Evolutionary conservation across 2,113 vertebrate species (phyloP), one percentile per base, ranked within the genome.

Genomic region (Labeo catla): DNA sequence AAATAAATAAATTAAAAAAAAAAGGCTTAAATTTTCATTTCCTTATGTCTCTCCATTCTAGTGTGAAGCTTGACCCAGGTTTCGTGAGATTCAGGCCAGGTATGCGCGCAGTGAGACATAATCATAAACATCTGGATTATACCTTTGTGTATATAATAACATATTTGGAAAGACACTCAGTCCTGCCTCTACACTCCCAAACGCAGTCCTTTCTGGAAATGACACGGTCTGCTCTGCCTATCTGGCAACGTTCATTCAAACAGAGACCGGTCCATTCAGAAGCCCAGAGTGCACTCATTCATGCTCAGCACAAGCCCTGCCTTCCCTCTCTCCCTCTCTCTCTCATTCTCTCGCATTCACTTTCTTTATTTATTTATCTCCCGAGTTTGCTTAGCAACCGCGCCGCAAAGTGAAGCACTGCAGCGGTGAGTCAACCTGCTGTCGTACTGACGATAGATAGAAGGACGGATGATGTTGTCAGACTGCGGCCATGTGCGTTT

Each of bases 321-420:
- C 61, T 68, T 84, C n/a, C 16, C 49, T 70, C 59, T 45, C 79
- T 81, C 57, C 63, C 15, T 2, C 47, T 63, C 59, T 8, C 39
- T 70, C 57, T 72, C 59, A 70, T 19, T 76, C 23, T 70, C 3
- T 84, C n/a, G 76, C 78, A 61, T n/a, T 63, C 34, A 52, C 57
- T 49, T 85, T 76, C 23, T 82, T 47, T 87, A 74, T 91, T 90
- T 89, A 84, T 91, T 91, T 85, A 90, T 88, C 81, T 86, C 36
- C 4, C 21, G 7, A 1, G 66, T 91, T 90, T 87, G 81, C 89
- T 81, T 91, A 90, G 91, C 87, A 92, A 91, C 89, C 59, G 65
- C 3, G 66, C 87, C 1, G n/a, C 85, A 85, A 89, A 87, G 72
- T 78, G 83, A 77, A 76, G 59, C 77, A 85, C 83, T 76, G 83